Base-by-base conservation (phyloP, 2,888 invertebrate genomes). In the Athrips mouffetella region DNA sequence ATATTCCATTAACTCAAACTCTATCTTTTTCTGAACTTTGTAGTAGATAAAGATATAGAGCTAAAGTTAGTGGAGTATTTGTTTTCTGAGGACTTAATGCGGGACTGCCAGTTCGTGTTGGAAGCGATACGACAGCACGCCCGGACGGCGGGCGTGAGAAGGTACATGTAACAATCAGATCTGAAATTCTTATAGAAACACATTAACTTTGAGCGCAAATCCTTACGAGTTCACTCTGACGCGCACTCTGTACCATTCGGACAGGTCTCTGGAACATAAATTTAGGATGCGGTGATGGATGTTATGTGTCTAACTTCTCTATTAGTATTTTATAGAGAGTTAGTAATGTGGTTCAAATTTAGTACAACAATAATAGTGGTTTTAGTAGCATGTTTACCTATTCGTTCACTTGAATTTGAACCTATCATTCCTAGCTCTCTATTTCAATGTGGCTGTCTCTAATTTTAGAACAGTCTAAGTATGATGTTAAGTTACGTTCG, bases 201-300 rank as follows among this genome's bases (percentile, higher is more conserved):
- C 82, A 80, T 82, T 80, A 80, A 79, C 80, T 83, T 76, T 82
- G 72, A 80, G 80, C 83, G 73, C 75, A 83, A 75, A 76, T 86
- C 89, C 94, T 94, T 94, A 94, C 94, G 94, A 92, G 90, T 92
- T 94, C 86, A 94, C 91, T 92, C 94, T 92, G 91, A 94, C 93
- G 91, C 93, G 94, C 91, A 93, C 92, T 91, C 92, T 92, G 92
- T 93, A 94, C 91, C 92, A 92, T 89, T 94, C 93, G 87, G 92
- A 91, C 89, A 94, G 91, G 88, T 89, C 89, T 90, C 90, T 89
- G 89, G 73, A 89, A 89, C 86, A 89, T 77, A 89, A 88, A 89
- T 79, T 78, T 68, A 80, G 76, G 81, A 78, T 70, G 75, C 67
- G 73, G 80, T 83, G 82, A 81, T 65, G 76, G 71, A 71, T 77